Evolutionary conservation across 2,113 vertebrate genomes (phyloP).

Genomic region (Falco punctatus): DNA sequence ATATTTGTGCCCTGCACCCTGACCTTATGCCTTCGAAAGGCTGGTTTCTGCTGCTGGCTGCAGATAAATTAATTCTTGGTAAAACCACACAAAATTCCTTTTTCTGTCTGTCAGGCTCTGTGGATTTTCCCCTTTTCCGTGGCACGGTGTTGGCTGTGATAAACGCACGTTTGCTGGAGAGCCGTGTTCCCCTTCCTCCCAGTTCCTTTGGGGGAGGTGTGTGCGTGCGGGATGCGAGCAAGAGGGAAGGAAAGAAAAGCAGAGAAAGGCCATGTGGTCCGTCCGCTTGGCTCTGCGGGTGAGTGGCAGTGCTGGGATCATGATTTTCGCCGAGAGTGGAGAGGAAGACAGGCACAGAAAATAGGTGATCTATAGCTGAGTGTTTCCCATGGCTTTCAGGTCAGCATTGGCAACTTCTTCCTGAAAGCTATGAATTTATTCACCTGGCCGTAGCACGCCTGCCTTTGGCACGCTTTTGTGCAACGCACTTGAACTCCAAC

Average conservation of each 20-base stretch:
- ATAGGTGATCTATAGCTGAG: background rate
- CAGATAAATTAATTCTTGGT: background rate
- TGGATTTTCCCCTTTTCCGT: background rate
- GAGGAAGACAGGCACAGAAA: background rate
- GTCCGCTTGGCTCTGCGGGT: background rate
- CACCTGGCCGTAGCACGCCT: background rate
- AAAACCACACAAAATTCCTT: rapidly evolving
- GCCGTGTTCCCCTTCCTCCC: background rate
- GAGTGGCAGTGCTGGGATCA: rapidly evolving
- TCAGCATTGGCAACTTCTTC: background rate
- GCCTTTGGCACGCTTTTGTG: background rate
- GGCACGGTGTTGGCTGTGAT: background rate
- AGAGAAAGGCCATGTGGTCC: background rate
- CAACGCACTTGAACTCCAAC: background rate
- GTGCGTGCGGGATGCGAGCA: background rate
- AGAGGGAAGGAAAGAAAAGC: no score
- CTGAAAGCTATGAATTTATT: background rate
- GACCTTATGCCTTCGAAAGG: background rate
- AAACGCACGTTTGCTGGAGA: background rate
- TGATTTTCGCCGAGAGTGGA: rapidly evolving
- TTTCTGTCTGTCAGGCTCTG: background rate
- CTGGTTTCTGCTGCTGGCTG: background rate
- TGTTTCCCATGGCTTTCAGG: background rate
- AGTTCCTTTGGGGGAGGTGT: background rate
- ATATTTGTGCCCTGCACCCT: background rate